Evolutionary conservation across 2,113 vertebrate genomes (phyloP).

Genomic region (Sinocyclocheilus maitianheensis): DNA sequence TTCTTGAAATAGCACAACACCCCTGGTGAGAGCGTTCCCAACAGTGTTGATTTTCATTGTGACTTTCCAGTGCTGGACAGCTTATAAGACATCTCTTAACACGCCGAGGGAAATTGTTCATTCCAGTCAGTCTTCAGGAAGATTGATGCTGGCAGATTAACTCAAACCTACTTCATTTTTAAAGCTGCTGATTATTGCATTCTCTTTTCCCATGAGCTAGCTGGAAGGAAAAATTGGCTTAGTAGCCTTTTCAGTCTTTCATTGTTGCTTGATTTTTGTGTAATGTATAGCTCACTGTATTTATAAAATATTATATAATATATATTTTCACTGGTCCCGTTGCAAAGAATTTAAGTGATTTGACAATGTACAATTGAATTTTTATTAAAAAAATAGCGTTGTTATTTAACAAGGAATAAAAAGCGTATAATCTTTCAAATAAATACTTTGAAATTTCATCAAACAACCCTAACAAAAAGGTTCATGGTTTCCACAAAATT

Average conservation of each 20-base stretch:
- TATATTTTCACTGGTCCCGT: neutral
- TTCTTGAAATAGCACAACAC: neutral
- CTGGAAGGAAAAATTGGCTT: neutral
- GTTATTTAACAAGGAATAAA: neutral
- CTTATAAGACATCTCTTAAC: neutral
- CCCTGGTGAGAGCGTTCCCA: conserved; percentile 12
- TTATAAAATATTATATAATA: neutral
- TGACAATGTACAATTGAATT: too few relatives aligned
- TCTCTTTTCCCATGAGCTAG: neutral
- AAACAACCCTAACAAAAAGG: neutral
- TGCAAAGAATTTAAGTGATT: neutral
- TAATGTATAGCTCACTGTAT: neutral
- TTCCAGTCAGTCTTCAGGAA: conserved; percentile 10
- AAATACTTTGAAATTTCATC: neutral
- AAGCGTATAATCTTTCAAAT: neutral
- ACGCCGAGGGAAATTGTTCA: neutral
- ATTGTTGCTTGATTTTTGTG: neutral
- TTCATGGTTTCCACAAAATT: too few relatives aligned
- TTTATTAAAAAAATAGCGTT: too few relatives aligned
- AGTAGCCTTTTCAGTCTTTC: too few relatives aligned
- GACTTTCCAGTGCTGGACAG: neutral
- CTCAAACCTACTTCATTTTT: neutral
- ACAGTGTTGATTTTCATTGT: conserved; percentile 27
- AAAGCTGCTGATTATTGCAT: neutral
- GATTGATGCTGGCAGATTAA: conserved; percentile 14